Conservation (phyloP, 2,797 vertebrate species). For the Malurus splendens region DNA sequence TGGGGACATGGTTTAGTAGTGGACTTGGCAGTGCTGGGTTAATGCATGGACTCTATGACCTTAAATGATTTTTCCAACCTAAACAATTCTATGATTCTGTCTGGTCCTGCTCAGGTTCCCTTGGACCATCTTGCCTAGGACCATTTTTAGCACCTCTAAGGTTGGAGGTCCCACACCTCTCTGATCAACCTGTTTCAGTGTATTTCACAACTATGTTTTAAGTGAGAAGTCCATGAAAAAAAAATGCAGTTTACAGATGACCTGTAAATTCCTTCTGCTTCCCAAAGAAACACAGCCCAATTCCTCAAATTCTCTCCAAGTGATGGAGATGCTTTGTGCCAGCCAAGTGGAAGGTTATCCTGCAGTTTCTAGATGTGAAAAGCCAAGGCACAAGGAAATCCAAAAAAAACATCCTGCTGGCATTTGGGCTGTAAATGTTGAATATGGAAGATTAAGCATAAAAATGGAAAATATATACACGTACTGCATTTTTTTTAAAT, state of each 20-base stretch:
- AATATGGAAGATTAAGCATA: not conserved
- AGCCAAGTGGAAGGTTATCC: not conserved
- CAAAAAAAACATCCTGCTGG: not conserved
- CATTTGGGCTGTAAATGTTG: not conserved
- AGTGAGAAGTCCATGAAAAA: not conserved
- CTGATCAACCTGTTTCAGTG: not conserved
- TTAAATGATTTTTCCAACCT: not conserved
- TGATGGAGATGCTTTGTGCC: not conserved
- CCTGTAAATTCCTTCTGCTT: not conserved
- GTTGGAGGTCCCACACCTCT: not conserved
- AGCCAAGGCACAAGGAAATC: not conserved
- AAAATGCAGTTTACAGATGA: not conserved
- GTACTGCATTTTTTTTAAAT: fast-evolving
- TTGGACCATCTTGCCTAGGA: not conserved
- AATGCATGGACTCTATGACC: not conserved
- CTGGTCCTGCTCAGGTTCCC: not conserved
- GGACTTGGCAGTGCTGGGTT: not conserved
- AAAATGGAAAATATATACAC: not conserved
- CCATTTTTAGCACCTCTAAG: not conserved
- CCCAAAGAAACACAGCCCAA: not conserved
- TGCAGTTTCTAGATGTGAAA: not conserved
- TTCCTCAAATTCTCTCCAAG: not conserved
- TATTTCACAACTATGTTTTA: not conserved
- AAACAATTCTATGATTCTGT: not conserved
- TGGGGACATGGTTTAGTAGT: not conserved